Conservation (phyloP, 2,888 invertebrate species). For the Suillia variegata region DNA sequence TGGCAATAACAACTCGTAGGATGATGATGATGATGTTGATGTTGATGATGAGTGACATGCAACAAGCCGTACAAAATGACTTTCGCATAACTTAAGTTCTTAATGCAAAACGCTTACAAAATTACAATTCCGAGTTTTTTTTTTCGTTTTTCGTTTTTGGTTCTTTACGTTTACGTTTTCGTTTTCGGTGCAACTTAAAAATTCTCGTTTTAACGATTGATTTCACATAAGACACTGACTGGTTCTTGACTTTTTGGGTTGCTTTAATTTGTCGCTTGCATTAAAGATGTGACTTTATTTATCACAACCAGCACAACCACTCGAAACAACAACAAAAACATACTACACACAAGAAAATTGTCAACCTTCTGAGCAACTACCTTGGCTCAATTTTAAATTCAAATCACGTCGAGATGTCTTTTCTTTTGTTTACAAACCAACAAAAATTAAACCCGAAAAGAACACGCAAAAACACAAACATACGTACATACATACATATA, state of each 20-base stretch:
- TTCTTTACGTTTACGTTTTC: neutral
- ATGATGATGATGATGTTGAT: too few relatives aligned
- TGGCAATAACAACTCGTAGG: too few relatives aligned
- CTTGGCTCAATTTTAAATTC: neutral
- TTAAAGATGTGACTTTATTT: neutral
- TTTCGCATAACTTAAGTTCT: neutral
- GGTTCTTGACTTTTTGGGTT: neutral
- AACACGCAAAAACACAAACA: too few relatives aligned
- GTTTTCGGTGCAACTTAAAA: neutral
- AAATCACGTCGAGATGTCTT: neutral
- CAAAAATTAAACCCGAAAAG: neutral
- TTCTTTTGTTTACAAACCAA: neutral
- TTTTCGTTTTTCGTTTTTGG: neutral
- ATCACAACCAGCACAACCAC: too few relatives aligned
- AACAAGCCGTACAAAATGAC: neutral
- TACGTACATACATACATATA: too few relatives aligned
- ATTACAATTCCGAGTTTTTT: neutral
- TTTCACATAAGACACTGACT: neutral
- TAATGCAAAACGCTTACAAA: constrained; percentile 1
- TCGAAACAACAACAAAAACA: too few relatives aligned
- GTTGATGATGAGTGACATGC: too few relatives aligned
- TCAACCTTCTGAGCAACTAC: neutral
- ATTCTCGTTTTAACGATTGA: too few relatives aligned
- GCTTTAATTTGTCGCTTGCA: too few relatives aligned
- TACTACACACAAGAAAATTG: neutral